phyloP scores from a whole-genome alignment of 2,113 vertebrate genomes.

The Xiphias gladius region DNA sequence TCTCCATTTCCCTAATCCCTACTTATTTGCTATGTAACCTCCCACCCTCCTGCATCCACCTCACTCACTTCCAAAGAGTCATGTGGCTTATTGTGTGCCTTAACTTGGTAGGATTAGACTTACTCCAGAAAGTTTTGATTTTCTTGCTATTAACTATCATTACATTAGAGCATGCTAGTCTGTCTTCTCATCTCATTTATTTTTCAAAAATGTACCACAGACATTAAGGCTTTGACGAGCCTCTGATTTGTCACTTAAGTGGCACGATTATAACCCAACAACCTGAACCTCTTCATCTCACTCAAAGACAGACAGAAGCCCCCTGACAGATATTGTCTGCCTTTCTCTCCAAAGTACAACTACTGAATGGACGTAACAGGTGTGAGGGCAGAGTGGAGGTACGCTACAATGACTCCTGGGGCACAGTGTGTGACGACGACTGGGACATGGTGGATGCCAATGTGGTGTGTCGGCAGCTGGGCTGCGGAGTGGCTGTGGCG shows the following conservation, averaged over 20 bases:
- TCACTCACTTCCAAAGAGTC: slow-evolving; percentile 55
- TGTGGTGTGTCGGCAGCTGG: slow-evolving; percentile 93
- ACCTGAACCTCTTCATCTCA: not conserved
- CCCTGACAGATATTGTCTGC: not conserved
- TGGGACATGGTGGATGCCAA: slow-evolving; percentile 97
- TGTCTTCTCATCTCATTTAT: slow-evolving; percentile 4
- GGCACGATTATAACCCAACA: not conserved
- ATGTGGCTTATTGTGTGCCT: slow-evolving; percentile 58
- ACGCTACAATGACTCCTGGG: slow-evolving; percentile 89
- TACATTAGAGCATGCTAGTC: slow-evolving; percentile 43
- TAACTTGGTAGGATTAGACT: slow-evolving; percentile 53
- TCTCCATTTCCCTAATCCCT: slow-evolving; percentile 73
- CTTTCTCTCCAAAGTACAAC: slow-evolving; percentile 82
- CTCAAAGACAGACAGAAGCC: not conserved
- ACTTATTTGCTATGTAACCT: slow-evolving; percentile 57
- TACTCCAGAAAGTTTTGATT: slow-evolving; percentile 20
- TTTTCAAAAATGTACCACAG: slow-evolving; percentile 1
- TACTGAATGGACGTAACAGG: slow-evolving; percentile 88
- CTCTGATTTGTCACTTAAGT: slow-evolving; percentile 5
- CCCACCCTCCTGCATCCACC: slow-evolving; percentile 42
- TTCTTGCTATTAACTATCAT: slow-evolving; percentile 55
- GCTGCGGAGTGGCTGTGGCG: slow-evolving; percentile 87
- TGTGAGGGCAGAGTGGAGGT: slow-evolving; percentile 96
- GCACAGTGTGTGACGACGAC: slow-evolving; percentile 95
- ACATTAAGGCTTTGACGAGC: not conserved